Evolutionary conservation across 2,888 invertebrate genomes (phyloP), one percentile per base, ranked within the genome.

Genomic region (Atethmia centrago): DNA sequence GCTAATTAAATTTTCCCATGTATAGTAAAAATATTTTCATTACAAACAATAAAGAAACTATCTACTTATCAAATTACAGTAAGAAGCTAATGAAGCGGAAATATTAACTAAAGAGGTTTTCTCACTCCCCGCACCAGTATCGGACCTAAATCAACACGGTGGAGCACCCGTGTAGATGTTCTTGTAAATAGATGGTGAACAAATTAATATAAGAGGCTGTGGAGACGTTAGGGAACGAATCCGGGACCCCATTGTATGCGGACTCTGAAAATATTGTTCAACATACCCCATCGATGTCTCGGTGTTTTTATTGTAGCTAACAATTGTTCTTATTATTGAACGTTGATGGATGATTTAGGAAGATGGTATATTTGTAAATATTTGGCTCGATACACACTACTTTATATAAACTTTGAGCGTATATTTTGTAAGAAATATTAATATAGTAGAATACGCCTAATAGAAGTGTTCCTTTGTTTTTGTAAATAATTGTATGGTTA

Each of bases 141-240:
- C 86, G 88, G 89, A 91, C 94, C 94, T 94, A 94, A 94, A 91
- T 90, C 88, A 94, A 94, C 93, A 93, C 78, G 86, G 84, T 80
- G 88, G 89, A 89, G 88, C 83, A 65, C 74, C 74, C 86, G 88
- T 90, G 88, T 89, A 90, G 90, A 90, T 88, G 90, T 86, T 90
- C 91, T 86, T 88, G 92, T 91, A 92, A 93, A 93, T 91, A 93
- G 86, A 83, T 88, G 87, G 90, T 84, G 90, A 88, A 88, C 90
- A 93, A 92, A 93, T n/a, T n/a, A n/a, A n/a, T 89, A 90, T 85
- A 77, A 86, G 82, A 85, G 84, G 47, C 47, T 67, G 84, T 71
- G 63, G 65, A 85, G 77, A 67, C 64, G 71, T 28, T 64, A 68
- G 79, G 71, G 69, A 36, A 56, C 68, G 71, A 69, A 65, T 68